Conservation (phyloP, 30 jellyfish, hydroid and myxozoan species). For the Hydra vulgaris region DNA sequence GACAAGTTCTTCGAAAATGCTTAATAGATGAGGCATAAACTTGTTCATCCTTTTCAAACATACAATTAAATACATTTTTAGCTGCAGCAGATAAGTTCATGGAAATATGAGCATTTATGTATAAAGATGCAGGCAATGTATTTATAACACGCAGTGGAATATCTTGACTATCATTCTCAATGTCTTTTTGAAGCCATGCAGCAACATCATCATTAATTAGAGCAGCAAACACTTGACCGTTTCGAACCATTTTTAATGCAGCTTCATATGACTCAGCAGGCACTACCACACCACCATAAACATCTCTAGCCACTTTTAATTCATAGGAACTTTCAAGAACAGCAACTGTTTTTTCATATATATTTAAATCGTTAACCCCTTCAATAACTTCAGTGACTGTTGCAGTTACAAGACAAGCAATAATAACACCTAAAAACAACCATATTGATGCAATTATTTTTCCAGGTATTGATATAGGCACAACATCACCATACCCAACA, state of each 20-base stretch:
- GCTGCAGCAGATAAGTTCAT: not conserved
- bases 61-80: conserved; percentile 10
- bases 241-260: conserved; percentile 10
- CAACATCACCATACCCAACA: conserved; percentile 39
- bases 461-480: conserved; percentile 20
- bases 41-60: conserved; percentile 17
- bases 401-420: conserved; percentile 38
- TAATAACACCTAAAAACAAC: conserved; percentile 35
- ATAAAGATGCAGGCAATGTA: conserved; percentile 19
- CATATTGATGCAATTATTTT: conserved; percentile 15
- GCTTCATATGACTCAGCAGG: conserved; percentile 29
- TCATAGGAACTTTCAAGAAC: conserved; percentile 32
- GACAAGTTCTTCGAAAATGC: conserved; percentile 18
- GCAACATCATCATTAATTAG: conserved; percentile 32
- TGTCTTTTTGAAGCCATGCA: conserved; percentile 32
- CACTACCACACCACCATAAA: conserved; percentile 14
- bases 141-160: conserved; percentile 22
- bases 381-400: conserved; percentile 27
- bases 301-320: conserved; percentile 16
- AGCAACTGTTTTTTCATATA: conserved; percentile 26
- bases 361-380: conserved; percentile 29
- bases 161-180: conserved; percentile 2
- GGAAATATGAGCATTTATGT: conserved; percentile 22
- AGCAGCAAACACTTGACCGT: conserved; percentile 34
- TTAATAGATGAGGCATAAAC: conserved; percentile 17